Evolutionary conservation across 2,888 invertebrate species (phyloP).

Genomic region (Disparrhopalites patrizii): DNA sequence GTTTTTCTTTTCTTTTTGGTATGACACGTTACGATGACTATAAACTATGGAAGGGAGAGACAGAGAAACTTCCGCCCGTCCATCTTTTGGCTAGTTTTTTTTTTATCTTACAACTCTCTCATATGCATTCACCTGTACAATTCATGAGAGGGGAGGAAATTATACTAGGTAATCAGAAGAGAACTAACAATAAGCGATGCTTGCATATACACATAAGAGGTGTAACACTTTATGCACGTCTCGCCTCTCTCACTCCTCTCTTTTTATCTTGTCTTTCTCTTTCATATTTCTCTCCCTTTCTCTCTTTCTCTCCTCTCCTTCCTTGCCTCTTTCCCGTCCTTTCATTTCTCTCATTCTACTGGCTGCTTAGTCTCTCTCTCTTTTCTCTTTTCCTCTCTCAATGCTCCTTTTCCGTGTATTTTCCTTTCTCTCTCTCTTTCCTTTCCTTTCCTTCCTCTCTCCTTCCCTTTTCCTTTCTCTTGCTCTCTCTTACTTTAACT

Average conservation of each 20-base stretch:
- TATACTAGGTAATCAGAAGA: too few relatives aligned
- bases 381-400: not conserved
- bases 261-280: not conserved
- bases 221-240: not conserved
- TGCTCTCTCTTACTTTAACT: too few relatives aligned
- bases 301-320: not conserved
- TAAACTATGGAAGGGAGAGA: not conserved
- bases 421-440: not conserved
- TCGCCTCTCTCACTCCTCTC: not conserved
- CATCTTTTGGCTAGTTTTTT: not conserved
- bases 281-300: not conserved
- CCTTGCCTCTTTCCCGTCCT: not conserved
- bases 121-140: too few relatives aligned
- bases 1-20: too few relatives aligned
- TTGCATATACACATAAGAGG: not conserved
- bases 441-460: not conserved
- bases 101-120: not conserved
- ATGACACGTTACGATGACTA: too few relatives aligned
- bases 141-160: too few relatives aligned
- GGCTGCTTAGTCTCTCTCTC: too few relatives aligned
- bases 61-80: not conserved
- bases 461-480: not conserved
- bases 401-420: too few relatives aligned
- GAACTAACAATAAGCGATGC: not conserved
- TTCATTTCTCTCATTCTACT: too few relatives aligned